phyloP scores from a whole-genome alignment of 2,888 invertebrate species.

The Spicauda simplicius region DNA sequence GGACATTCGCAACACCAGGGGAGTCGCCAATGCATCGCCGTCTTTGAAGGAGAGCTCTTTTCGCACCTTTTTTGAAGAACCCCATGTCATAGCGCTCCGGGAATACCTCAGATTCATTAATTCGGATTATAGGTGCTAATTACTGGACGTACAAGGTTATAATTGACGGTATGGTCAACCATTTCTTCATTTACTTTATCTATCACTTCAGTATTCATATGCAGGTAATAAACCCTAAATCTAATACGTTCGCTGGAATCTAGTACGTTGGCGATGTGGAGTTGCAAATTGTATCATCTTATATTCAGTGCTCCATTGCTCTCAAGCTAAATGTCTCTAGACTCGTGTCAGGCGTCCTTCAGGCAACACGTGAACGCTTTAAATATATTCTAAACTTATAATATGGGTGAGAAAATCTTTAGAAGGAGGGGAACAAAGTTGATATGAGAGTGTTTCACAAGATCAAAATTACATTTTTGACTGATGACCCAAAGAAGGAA shows the following conservation, averaged over 20 bases:
- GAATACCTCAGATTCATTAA: too few relatives aligned
- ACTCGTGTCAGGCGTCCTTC: conserved; percentile 44
- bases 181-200: too few relatives aligned
- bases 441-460: not conserved
- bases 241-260: conserved; percentile 23
- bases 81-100: too few relatives aligned
- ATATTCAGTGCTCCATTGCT: conserved; percentile 45
- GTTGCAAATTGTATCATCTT: conserved; percentile 43
- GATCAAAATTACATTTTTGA: too few relatives aligned
- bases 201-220: conserved; percentile 21
- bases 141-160: too few relatives aligned
- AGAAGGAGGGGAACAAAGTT: not conserved
- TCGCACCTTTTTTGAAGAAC: too few relatives aligned
- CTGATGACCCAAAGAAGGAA: too few relatives aligned
- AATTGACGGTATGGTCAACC: too few relatives aligned
- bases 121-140: too few relatives aligned
- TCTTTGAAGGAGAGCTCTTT: too few relatives aligned
- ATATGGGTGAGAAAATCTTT: not conserved
- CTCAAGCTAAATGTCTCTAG: conserved; percentile 51
- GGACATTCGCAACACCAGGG: too few relatives aligned
- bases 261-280: conserved; percentile 23
- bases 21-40: too few relatives aligned
- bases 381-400: conserved; percentile 16
- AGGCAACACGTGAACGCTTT: conserved; percentile 33
- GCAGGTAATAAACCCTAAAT: conserved; percentile 21